Evolutionary conservation across 2,113 vertebrate species (phyloP).

Genomic region (Epinephelus cyanopodus): DNA sequence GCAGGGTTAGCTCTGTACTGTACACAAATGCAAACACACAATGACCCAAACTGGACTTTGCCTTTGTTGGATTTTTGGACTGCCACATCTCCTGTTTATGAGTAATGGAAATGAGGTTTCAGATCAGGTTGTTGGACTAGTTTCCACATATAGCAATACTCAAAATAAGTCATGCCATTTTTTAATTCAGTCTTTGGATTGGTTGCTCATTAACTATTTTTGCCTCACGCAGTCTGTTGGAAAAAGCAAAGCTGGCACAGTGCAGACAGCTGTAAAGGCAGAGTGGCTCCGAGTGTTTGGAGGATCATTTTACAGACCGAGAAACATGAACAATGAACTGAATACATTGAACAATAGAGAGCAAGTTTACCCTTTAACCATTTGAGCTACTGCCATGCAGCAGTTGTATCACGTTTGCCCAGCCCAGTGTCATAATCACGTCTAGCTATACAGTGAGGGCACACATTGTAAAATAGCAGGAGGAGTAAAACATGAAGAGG

Average conservation of each 20-base stretch:
- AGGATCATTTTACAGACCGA: slow-evolving; percentile 4
- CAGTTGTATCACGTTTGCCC: slow-evolving; percentile 2
- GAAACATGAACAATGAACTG: background rate
- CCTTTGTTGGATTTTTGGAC: background rate
- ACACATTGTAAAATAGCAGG: background rate
- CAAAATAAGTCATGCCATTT: background rate
- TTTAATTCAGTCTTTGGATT: background rate
- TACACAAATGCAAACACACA: background rate
- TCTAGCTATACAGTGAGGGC: background rate
- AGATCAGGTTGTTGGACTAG: background rate
- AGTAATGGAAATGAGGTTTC: background rate
- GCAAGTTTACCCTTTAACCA: background rate
- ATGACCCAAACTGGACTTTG: background rate
- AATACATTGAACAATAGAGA: background rate
- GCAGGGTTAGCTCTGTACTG: background rate
- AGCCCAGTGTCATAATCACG: background rate
- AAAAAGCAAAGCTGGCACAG: background rate
- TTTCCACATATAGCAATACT: background rate
- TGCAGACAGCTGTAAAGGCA: background rate
- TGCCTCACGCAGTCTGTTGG: background rate
- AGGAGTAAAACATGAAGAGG: background rate
- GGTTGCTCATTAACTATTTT: background rate
- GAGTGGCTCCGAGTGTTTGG: background rate
- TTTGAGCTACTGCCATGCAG: background rate
- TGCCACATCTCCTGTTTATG: background rate